Conservation (phyloP, 1,140 invertebrate species). For the Ceratina calcarata region DNA sequence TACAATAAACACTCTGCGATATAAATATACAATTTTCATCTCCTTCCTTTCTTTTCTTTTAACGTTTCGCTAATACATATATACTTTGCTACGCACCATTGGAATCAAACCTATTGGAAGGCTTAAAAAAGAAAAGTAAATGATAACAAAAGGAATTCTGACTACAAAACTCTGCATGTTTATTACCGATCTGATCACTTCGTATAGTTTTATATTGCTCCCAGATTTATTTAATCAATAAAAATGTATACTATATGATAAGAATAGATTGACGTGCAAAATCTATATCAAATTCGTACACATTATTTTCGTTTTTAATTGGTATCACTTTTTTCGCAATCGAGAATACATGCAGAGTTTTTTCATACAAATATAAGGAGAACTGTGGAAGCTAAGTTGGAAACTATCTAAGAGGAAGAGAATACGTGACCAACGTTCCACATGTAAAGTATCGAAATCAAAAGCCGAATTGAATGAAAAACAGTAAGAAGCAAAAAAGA, state of each 20-base stretch:
- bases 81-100: constrained; percentile 69
- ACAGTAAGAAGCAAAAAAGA: neutral
- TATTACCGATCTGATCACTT: neutral
- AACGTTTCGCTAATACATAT: constrained; percentile 40
- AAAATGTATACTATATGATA: too few species aligned
- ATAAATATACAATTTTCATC: constrained; percentile 58
- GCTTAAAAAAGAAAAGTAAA: constrained; percentile 23
- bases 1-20: constrained; percentile 49
- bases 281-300: too few species aligned
- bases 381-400: neutral
- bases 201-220: too few species aligned
- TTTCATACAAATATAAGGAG: too few species aligned
- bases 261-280: neutral
- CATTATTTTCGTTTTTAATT: too few species aligned
- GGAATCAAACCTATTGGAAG: constrained; percentile 60
- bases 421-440: constrained; percentile 27
- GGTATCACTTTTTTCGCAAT: neutral
- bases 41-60: constrained; percentile 39
- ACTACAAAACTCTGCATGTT: constrained; percentile 34
- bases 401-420: constrained; percentile 12
- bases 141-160: neutral
- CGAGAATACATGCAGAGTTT: neutral
- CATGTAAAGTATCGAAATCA: neutral
- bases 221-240: neutral
- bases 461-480: neutral